Base-by-base conservation (phyloP, 2,797 vertebrate species). In the Etheostoma perlongum region DNA sequence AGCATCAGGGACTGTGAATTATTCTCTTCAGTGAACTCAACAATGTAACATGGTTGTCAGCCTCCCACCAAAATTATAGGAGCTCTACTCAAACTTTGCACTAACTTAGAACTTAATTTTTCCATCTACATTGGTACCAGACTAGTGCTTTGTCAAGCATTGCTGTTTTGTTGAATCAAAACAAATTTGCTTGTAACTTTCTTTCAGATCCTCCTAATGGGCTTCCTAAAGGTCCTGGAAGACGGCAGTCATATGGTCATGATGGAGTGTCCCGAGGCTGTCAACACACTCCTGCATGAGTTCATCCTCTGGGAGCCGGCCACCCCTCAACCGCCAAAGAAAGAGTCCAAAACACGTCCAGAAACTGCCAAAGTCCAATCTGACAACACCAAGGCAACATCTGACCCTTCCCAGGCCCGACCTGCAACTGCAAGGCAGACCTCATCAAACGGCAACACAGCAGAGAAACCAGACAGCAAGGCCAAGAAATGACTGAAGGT, bases 241-340 rank as follows among this genome's bases (percentile, higher is more conserved):
- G 97, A 99, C 6, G 98, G 98, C 71, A 99, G 98, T 90, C 98
- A 99, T 95, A 99, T 99, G 98, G 94, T 99, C 85, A 99, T 99
- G 98, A 95, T 99, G 91, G 98, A 99, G 90, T 98, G 97, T 78
- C 98, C 98, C 0, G 97, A 99, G 66, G 93, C 95, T 0, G 98
- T 99, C 68, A 99, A 99, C 93, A 99, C 97, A 0, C 95, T 99
- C 70, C 92, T 99, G 63, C 97, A 99, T 0, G 98, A 99, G 91
- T 99, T 98, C 86, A 91, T 99, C 71, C 93, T 99, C 33, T 99
- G 98, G 98, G 97, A 99, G 91, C 97, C 97, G 0, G 94, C 93
- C 52, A 70, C 74, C 3, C 65, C 77, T 23, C 72, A 84, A 14
- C 78, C 69, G 0, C 79, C 89, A 44, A 95, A 93, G 85, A 91